Base-by-base conservation (phyloP, 2,113 vertebrate species). In the Archocentrus centrarchus region DNA sequence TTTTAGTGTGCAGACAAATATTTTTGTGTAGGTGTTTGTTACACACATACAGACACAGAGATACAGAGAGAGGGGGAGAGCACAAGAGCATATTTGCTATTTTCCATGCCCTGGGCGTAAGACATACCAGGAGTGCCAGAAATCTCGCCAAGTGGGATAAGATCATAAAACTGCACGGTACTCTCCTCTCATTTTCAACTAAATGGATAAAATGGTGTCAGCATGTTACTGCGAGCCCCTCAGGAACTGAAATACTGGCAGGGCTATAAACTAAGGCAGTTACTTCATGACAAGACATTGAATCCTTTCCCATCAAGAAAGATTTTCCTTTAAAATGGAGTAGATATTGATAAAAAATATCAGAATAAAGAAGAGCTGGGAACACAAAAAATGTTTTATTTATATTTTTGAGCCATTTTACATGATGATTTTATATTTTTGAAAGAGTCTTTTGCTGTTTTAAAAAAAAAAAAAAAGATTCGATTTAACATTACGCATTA, bases 151-250 rank as follows among this genome's bases (percentile, higher is more conserved):
- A 95, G 93, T 89, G 89, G 92, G 93, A 94, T 93, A 93, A 90
- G 91, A 93, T 94, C 92, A 91, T 95, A 95, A 95, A 96, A 94
- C 90, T 93, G 87, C 85, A 81, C 93, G 91, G 92, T 92, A 91
- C 90, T 94, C 93, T 94, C 89, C 94, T 92, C 92, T 94, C 91
- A 94, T 93, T 94, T 94, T 94, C 90, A 89, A 91, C 91, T 94
- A 95, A 95, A 94, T 93, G 92, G 91, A 93, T 90, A 93, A 94
- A 94, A 94, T 90, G 93, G 90, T 95, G 92, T 95, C 92, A 93
- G 94, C 89, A 83, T 93, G 90, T 93, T 92, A 93, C 90, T 89
- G 85, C 64, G 77, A 93, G 89, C 86, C 92, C 93, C 93, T 83
- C 61, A 87, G 91, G 93, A 94, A 80, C 83, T 24, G 37, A 90